Conservation (phyloP, 2,113 vertebrate species). For the Serranochromis macrocephalus region DNA sequence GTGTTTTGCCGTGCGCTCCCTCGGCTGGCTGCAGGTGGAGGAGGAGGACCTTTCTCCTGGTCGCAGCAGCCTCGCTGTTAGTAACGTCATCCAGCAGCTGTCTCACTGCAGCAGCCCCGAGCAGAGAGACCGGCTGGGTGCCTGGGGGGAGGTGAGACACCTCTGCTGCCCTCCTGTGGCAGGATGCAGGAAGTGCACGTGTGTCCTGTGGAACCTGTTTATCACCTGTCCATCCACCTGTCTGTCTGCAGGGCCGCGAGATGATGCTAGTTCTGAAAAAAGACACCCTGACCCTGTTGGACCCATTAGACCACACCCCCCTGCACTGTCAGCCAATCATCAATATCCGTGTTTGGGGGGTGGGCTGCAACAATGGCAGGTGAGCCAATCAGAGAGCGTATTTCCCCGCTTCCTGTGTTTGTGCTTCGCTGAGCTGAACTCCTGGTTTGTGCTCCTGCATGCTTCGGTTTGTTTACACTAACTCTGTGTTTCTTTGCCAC, state of each 20-base stretch:
- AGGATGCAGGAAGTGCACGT: background rate
- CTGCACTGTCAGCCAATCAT: slow-evolving; percentile 90
- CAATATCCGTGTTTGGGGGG: slow-evolving; percentile 95
- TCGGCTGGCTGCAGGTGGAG: slow-evolving; percentile 94
- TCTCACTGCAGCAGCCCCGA: slow-evolving; percentile 74
- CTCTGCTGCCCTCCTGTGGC: background rate
- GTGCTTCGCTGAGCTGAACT: background rate
- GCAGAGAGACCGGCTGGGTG: slow-evolving; percentile 69
- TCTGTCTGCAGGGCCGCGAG: slow-evolving; percentile 78
- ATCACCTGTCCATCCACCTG: background rate
- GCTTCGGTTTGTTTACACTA: background rate
- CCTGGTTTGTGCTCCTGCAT: background rate
- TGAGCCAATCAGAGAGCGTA: slow-evolving; percentile 53
- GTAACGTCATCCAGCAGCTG: slow-evolving; percentile 96
- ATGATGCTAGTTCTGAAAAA: slow-evolving; percentile 95
- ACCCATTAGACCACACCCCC: slow-evolving; percentile 84
- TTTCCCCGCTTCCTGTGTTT: background rate
- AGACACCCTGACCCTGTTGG: slow-evolving; percentile 87
- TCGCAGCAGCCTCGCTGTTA: slow-evolving; percentile 90
- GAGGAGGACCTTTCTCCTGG: slow-evolving; percentile 94
- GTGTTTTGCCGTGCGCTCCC: slow-evolving; percentile 89
- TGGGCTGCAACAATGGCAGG: slow-evolving; percentile 96
- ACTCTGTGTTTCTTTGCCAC: slow-evolving; percentile 41
- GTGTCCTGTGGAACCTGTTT: background rate
- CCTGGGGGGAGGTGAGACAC: slow-evolving; percentile 81